A percentile compares a stretch with the other conserved stretches of the same genome.
Conservation (phyloP, 2,888 invertebrate species). For the Hedya salicella region DNA sequence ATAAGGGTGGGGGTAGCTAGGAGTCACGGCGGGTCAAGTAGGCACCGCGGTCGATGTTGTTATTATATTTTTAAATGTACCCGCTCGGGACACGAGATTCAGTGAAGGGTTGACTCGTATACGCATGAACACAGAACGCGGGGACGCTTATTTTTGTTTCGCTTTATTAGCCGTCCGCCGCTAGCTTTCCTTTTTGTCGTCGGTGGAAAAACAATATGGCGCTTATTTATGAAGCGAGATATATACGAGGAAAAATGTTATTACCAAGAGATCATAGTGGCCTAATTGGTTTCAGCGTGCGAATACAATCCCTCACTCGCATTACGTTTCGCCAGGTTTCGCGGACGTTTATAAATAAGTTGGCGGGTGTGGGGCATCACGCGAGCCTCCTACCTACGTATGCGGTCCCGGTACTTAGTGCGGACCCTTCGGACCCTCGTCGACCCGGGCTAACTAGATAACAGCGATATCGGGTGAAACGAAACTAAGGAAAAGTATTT, state of each 20-base stretch:
- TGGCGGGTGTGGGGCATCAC: constrained; percentile 50
- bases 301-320: constrained; percentile 72
- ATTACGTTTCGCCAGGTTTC: constrained; percentile 65
- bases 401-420: constrained; percentile 70
- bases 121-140: constrained; percentile 4
- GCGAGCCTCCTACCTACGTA: constrained; percentile 64
- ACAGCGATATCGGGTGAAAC: constrained; percentile 79
- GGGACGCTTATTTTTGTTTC: constrained; percentile 5
- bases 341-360: constrained; percentile 59
- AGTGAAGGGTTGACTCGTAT: constrained; percentile 1
- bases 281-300: constrained; percentile 75
- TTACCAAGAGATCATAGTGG: constrained; percentile 66
- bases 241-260: constrained; percentile 42
- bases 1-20: constrained; percentile 67
- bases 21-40: constrained; percentile 46
- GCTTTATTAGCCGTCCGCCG: constrained; percentile 27
- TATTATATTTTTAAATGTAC: constrained; percentile 56
- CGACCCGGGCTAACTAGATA: constrained; percentile 83
- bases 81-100: constrained; percentile 26
- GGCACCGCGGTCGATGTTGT: constrained; percentile 48
- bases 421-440: constrained; percentile 81
- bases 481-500: constrained; percentile 82
- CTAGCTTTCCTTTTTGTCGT: constrained; percentile 6
- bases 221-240: background rate
- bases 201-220: constrained; percentile 28